A percentile compares a stretch with the other conserved stretches of the same genome.
Conservation (phyloP, 35 echinoderm and acorn worm species). For the Ptychodera flava region DNA sequence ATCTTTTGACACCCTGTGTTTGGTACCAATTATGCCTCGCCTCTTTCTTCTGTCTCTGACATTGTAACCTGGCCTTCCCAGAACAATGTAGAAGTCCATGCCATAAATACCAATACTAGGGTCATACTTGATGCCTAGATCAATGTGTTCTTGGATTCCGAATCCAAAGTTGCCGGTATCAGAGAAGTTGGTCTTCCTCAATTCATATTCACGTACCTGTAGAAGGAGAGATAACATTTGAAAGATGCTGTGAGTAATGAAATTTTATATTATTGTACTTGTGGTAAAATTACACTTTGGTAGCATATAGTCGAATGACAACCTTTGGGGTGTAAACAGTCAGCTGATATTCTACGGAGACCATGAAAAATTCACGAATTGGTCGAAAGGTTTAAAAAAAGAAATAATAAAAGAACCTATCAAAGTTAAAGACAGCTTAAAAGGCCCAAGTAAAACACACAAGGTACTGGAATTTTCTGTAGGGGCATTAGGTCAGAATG, state of each 20-base stretch:
- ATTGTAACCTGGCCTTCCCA: conserved; percentile 82
- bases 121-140: conserved; percentile 99
- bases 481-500: too few relatives aligned
- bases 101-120: conserved; percentile 95
- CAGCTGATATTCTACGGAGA: too few relatives aligned
- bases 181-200: conserved; percentile 99
- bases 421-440: too few relatives aligned
- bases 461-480: too few relatives aligned
- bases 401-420: too few relatives aligned
- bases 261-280: too few relatives aligned
- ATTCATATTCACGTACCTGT: conserved; percentile 98
- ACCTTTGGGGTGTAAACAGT: too few relatives aligned
- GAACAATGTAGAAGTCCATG: conserved; percentile 97
- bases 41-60: conserved; percentile 70
- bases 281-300: too few relatives aligned
- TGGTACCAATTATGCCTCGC: conserved; percentile 61
- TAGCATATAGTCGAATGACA: too few relatives aligned
- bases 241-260: neutral
- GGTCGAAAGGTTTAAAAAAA: too few relatives aligned
- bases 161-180: conserved; percentile 98
- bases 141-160: conserved; percentile 99
- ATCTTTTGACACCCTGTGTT: conserved; percentile 76
- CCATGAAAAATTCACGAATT: too few relatives aligned
- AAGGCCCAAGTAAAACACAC: too few relatives aligned
- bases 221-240: neutral